Conservation (phyloP, 2,113 vertebrate genomes). For the Turdus rufiventris region DNA sequence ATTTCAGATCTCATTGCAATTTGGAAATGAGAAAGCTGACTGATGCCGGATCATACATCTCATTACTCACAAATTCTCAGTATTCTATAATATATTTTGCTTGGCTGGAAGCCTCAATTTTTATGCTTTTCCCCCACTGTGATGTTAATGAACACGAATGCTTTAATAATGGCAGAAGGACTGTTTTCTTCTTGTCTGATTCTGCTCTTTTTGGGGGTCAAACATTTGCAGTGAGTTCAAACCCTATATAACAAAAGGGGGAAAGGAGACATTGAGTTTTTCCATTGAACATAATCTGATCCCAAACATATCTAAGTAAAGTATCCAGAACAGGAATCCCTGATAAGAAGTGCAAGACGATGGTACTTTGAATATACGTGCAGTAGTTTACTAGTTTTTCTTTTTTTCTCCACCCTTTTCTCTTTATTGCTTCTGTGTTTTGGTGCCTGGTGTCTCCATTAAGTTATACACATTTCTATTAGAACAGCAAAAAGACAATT, state of each 20-base stretch:
- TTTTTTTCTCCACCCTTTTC: neutral
- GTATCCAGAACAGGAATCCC: neutral
- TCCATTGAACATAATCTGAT: neutral
- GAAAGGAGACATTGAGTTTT: neutral
- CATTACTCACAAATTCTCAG: neutral
- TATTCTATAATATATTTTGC: neutral
- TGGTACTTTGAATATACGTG: fast-evolving
- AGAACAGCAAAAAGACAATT: neutral
- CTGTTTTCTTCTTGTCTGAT: neutral
- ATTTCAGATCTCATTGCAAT: conserved; percentile 20
- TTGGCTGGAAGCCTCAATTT: neutral
- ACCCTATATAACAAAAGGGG: neutral
- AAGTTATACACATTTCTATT: neutral
- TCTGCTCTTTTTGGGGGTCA: neutral
- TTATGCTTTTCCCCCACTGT: neutral
- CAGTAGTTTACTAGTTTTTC: neutral
- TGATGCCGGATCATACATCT: neutral
- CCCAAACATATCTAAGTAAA: neutral
- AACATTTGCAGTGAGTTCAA: neutral
- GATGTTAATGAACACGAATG: neutral
- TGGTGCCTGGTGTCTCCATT: neutral
- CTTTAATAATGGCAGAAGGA: neutral
- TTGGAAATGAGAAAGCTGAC: conserved; percentile 35
- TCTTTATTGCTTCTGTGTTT: neutral
- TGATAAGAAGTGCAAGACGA: neutral